A percentile compares a stretch with the other conserved stretches of the same genome.
phyloP scores from a whole-genome alignment of 2,888 invertebrate genomes.

The Orthosia gracilis region DNA sequence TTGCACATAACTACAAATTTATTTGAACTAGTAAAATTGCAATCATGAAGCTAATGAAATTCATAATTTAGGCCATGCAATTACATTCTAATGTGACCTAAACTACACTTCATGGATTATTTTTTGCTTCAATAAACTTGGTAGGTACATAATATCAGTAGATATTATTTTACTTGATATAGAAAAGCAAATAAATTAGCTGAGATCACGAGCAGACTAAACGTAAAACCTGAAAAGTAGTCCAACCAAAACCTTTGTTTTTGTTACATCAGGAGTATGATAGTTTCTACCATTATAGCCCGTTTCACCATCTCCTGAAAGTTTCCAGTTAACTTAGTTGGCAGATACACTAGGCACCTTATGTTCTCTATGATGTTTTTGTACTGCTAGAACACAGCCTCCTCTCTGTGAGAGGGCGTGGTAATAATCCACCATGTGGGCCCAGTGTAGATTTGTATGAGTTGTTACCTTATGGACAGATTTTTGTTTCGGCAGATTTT shows the following conservation, averaged over 20 bases:
- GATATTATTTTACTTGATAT: background rate
- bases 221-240: background rate
- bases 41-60: background rate
- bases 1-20: no score
- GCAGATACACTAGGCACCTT: no score
- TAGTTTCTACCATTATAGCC: background rate
- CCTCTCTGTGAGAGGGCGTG: no score
- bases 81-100: background rate
- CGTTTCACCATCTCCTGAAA: background rate
- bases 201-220: background rate
- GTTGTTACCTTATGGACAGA: no score
- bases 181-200: background rate
- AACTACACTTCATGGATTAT: background rate
- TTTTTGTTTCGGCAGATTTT: no score
- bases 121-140: background rate
- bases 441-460: no score
- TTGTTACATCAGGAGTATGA: no score
- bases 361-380: no score
- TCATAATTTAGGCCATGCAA: background rate
- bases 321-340: background rate
- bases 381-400: no score
- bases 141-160: background rate
- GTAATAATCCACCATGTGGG: no score
- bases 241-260: no score
- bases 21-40: background rate